Percentiles rank a stretch among this genome's conserved stretches.
These are phyloP conservation scores for Percopsis omiscomaycus DNA, from an alignment of 2,797 vertebrate species.

Conservation along the genomic window DNA sequence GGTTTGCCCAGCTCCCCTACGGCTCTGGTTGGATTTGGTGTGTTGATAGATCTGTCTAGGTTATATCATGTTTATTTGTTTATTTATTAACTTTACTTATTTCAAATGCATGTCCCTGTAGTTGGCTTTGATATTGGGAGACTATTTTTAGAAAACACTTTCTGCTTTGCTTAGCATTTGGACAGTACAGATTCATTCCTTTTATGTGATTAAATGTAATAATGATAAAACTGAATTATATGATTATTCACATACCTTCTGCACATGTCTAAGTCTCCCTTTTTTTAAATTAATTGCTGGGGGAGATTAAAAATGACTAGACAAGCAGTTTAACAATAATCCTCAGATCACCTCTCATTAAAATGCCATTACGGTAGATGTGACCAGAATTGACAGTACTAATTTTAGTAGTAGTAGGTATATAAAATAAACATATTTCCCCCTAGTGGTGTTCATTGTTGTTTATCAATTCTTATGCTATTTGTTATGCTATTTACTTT, in stretches of 20 bases:
- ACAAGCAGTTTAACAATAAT: slow-evolving; percentile 39
- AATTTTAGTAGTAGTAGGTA: too few relatives aligned
- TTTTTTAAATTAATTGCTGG: slow-evolving; percentile 36
- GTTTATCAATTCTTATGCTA: too few relatives aligned
- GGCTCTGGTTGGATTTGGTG: slow-evolving; percentile 26
- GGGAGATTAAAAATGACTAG: slow-evolving; percentile 26
- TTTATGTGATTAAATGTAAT: too few relatives aligned
- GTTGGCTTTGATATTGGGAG: too few relatives aligned
- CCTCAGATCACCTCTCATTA: slow-evolving; percentile 45
- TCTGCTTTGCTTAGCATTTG: too few relatives aligned
- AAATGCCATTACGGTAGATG: slow-evolving; percentile 41
- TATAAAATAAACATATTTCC: too few relatives aligned
- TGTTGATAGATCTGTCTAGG: slow-evolving; percentile 14
- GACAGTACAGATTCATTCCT: too few relatives aligned
- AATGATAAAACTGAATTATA: too few relatives aligned
- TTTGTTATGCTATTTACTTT: too few relatives aligned
- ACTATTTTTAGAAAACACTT: too few relatives aligned
- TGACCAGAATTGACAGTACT: slow-evolving; percentile 38
- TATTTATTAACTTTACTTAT: neutral
- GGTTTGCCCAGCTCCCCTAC: slow-evolving; percentile 53
- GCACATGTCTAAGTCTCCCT: slow-evolving; percentile 1
- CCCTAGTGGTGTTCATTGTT: too few relatives aligned
- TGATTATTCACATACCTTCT: neutral
- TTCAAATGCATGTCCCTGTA: too few relatives aligned
- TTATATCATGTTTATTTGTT: neutral